A percentile compares a stretch with the other conserved stretches of the same genome.
These are phyloP conservation scores for Trichonephila clavata DNA, from an alignment of 1,140 invertebrate genomes.

Conservation along the genomic window DNA sequence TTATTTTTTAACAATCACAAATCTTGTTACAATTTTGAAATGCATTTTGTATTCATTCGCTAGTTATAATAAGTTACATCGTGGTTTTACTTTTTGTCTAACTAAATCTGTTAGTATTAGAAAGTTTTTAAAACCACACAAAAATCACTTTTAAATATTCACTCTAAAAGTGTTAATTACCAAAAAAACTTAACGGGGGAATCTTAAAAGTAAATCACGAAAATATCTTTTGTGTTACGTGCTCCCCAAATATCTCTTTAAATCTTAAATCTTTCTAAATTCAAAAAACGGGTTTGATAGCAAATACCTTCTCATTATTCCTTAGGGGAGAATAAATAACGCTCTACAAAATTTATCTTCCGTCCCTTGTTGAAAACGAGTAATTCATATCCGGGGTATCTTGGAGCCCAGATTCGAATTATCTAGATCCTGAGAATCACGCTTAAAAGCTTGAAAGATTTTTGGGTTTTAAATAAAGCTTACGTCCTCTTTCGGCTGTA, in stretches of 20 bases:
- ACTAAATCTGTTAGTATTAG: no score
- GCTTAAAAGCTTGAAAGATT: constrained; percentile 1
- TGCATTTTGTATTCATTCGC: no score
- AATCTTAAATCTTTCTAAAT: not conserved
- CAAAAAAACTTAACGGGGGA: not conserved
- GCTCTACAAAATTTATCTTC: not conserved
- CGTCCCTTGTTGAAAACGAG: not conserved
- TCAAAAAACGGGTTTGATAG: not conserved
- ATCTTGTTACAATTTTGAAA: no score
- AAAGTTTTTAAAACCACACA: no score
- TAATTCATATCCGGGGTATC: not conserved
- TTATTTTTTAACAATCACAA: no score
- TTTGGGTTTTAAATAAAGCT: not conserved
- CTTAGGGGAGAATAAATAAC: not conserved
- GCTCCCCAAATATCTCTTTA: not conserved
- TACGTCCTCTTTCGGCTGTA: not conserved
- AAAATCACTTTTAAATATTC: no score
- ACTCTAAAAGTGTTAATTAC: no score
- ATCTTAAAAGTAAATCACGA: not conserved
- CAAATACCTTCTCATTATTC: not conserved
- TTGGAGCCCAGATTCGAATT: not conserved
- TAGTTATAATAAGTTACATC: no score
- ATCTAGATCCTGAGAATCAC: not conserved
- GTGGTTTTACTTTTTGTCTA: no score
- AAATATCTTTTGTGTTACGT: not conserved